These are phyloP conservation scores for Anguilla japonica DNA, from an alignment of 2,113 vertebrate genomes.

Conservation along the genomic window DNA sequence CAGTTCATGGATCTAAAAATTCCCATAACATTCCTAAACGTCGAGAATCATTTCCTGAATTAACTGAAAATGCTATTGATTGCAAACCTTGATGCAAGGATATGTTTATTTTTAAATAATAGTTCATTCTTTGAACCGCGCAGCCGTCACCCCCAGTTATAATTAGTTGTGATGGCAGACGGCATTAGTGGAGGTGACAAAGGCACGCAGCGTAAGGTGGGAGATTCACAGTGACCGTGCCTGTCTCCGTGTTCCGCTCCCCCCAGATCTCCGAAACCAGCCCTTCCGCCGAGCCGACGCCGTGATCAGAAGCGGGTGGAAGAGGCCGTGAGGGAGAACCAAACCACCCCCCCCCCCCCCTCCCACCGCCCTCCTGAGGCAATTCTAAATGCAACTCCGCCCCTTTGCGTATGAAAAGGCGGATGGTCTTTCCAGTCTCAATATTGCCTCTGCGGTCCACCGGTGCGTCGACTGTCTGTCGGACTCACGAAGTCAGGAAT, in stretches of 20 bases:
- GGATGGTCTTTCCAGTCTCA: neutral
- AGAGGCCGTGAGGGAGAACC: conserved; percentile 68
- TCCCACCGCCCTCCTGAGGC: conserved; percentile 37
- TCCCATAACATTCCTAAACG: too few relatives aligned
- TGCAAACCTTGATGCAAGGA: too few relatives aligned
- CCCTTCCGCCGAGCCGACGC: conserved; percentile 79
- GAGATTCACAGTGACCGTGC: conserved; percentile 40
- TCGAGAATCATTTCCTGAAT: too few relatives aligned
- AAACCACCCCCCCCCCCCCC: conserved; percentile 44
- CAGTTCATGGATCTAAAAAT: too few relatives aligned
- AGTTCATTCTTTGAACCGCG: too few relatives aligned
- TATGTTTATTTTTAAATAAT: too few relatives aligned
- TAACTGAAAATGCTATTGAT: too few relatives aligned
- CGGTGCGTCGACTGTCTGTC: neutral
- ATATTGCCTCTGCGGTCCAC: neutral
- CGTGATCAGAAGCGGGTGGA: conserved; percentile 77
- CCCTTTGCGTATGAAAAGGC: neutral
- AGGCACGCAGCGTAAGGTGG: neutral
- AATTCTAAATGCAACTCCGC: neutral
- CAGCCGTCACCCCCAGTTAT: too few relatives aligned
- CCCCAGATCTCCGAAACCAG: conserved; percentile 80
- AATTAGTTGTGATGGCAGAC: too few relatives aligned
- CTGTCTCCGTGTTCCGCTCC: conserved; percentile 57
- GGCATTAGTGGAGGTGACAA: too few relatives aligned
- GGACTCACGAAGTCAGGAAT: neutral